Evolutionary conservation across 2,113 vertebrate genomes (phyloP).

Genomic region (Glaucidium brasilianum): DNA sequence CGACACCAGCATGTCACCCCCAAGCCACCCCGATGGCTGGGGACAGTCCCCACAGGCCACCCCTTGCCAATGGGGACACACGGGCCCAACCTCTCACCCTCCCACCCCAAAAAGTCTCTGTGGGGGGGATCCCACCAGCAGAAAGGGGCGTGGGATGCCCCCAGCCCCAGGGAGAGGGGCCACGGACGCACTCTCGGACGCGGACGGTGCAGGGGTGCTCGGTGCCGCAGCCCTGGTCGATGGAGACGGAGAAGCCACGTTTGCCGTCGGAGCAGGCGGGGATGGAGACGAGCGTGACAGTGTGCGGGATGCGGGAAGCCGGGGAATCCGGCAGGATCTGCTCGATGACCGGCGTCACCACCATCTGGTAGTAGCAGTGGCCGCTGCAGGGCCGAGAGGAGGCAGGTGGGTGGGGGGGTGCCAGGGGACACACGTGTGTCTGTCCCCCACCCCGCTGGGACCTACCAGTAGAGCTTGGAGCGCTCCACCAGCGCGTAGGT

Average conservation of each 20-base stretch:
- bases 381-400: constrained; percentile 72
- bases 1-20: not conserved
- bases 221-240: constrained; percentile 81
- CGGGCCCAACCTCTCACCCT: not conserved
- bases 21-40: not conserved
- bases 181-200: constrained; percentile 86
- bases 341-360: constrained; percentile 88
- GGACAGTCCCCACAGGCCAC: not conserved
- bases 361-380: constrained; percentile 94
- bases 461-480: constrained; percentile 97
- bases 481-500: constrained; percentile 95
- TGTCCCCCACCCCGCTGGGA: not conserved
- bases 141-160: fast-evolving
- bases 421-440: fast-evolving
- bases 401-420: not conserved
- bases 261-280: constrained; percentile 87
- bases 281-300: constrained; percentile 94
- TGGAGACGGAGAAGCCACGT: constrained; percentile 90
- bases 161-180: not conserved
- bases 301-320: constrained; percentile 91
- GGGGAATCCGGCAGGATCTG: constrained; percentile 87
- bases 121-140: not conserved
- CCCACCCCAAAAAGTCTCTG: not conserved
- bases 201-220: constrained; percentile 87
- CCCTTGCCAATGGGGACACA: not conserved